Evolutionary conservation across 2,113 vertebrate species (phyloP).

Genomic region (Gavialis gangeticus): DNA sequence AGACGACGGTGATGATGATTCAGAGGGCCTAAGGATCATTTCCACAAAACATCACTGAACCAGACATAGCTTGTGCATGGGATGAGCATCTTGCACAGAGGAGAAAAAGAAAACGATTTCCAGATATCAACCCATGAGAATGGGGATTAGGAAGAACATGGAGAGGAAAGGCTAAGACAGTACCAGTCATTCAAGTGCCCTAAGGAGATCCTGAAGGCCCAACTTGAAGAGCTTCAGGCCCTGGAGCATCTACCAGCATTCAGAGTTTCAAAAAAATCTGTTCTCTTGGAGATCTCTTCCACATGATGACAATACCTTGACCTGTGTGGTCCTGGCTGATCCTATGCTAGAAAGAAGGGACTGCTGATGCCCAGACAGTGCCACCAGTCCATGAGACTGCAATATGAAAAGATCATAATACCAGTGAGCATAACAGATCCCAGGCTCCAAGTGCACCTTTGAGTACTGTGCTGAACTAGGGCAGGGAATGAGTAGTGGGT

Average conservation of each 20-base stretch:
- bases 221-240: background rate
- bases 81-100: background rate
- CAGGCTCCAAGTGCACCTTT: background rate
- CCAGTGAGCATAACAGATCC: background rate
- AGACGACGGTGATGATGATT: background rate
- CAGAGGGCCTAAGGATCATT: background rate
- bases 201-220: background rate
- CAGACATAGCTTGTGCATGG: background rate
- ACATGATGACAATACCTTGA: background rate
- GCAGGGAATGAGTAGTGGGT: background rate
- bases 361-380: background rate
- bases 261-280: background rate
- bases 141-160: background rate
- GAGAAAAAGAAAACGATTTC: background rate
- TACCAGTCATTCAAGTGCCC: background rate
- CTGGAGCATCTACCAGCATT: background rate
- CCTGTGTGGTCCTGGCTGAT: background rate
- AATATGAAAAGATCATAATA: background rate
- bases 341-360: background rate
- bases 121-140: background rate
- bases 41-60: background rate
- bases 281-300: background rate
- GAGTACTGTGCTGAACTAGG: too few species aligned
- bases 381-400: background rate
- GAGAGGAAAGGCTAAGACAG: background rate